A percentile compares a stretch with the other conserved stretches of the same genome.
Evolutionary conservation across 30 jellyfish, hydroid and myxozoan species (phyloP).

Genomic region (Cassiopea andromeda): DNA sequence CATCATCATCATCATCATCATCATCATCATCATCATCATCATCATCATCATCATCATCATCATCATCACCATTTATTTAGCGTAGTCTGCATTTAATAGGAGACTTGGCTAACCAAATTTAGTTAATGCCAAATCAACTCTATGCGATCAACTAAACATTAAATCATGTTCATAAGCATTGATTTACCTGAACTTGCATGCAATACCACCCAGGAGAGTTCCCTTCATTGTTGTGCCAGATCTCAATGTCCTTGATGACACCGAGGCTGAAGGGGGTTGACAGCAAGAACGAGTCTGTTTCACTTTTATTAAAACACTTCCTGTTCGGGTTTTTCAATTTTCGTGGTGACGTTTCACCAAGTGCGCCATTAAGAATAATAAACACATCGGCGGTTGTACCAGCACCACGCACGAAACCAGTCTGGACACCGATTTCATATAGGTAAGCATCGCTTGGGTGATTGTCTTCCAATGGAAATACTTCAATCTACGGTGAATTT

Average conservation of each 20-base stretch:
- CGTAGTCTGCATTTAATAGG: too few species aligned
- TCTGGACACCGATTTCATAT: conserved; percentile 87
- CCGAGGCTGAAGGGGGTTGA: conserved; percentile 94
- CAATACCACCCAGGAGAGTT: conserved; percentile 95
- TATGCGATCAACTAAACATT: too few species aligned
- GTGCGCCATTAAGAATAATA: conserved; percentile 65
- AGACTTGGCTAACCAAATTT: too few species aligned
- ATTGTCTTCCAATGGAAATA: conserved; percentile 81
- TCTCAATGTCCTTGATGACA: conserved; percentile 56
- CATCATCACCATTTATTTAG: too few species aligned
- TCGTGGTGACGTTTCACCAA: conserved; percentile 92
- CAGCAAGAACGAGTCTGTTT: conserved; percentile 77
- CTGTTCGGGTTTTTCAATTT: conserved; percentile 66
- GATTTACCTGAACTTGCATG: conserved; percentile 86
- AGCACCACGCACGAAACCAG: conserved; percentile 80
- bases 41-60: too few species aligned
- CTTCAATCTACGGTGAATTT: conserved; percentile 64
- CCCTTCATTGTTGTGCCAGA: conserved; percentile 93
- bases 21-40: too few species aligned
- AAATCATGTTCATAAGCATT: background rate
- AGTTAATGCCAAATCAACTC: too few species aligned
- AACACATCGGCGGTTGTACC: conserved; percentile 90
- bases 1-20: too few species aligned
- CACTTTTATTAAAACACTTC: conserved; percentile 83
- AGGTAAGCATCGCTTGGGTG: conserved; percentile 88